Evolutionary conservation across 2,797 vertebrate species (phyloP), one percentile per base, ranked within the genome.

Genomic region (Darevskia mixta): DNA sequence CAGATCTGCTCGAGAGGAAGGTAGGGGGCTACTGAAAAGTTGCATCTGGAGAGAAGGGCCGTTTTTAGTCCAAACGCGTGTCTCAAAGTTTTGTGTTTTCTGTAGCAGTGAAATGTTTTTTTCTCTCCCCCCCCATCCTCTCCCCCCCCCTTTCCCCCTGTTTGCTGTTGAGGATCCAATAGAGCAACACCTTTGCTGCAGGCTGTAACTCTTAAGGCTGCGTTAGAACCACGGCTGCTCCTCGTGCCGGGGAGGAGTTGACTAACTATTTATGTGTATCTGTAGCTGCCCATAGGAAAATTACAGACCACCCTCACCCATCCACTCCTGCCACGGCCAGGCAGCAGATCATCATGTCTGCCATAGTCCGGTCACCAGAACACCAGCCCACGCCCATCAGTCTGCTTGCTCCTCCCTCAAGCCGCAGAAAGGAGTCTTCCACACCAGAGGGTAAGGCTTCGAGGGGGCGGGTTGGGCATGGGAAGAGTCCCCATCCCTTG

Each of bases 321-420:
- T 98, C 99, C 77, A 99, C 98, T 0, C 98, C 99, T 0, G 98
- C 98, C 88, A 98, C 98, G 9, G 98, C 98, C 86, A 97, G 98
- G 90, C 99, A 99, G 96, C 99, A 99, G 96, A 99, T 99, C 90
- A 98, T 99, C 95, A 99, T 99, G 98, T 99, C 99, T 8, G 99
- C 99, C 92, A 98, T 99, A 41, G 99, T 99, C 80, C 98, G 98
- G 93, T 99, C 99, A 0, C 99, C 99, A 0, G 99, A 99, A 95
- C 98, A 99, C 90, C 99, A 99, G 94, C 98, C 99, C 82, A 99
- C 98, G 88, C 98, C 99, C 83, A 98, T 98, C 97, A 98, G 98
- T 89, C 96, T 99, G 91, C 97, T 99, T 3, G 98, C 98, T 91
- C 98, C 98, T 0, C 98, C 98, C 25, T 98, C 99, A 43, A 98